Percentiles rank a stretch among this genome's conserved stretches.
phyloP scores from a whole-genome alignment of 2,113 vertebrate species.

The Stictonetta naevosa region DNA sequence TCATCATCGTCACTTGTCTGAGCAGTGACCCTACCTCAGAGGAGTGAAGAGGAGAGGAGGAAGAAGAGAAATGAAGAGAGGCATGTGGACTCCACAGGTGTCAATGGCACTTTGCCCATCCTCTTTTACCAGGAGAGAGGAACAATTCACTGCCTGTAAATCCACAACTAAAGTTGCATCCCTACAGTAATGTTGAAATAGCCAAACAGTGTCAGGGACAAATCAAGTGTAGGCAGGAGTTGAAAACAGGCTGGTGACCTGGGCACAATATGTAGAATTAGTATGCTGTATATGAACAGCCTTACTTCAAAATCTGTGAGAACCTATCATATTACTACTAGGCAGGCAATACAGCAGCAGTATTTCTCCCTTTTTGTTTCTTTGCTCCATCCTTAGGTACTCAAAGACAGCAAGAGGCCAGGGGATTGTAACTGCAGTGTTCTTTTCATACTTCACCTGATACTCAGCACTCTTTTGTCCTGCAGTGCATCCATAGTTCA shows the following conservation, averaged over 20 bases:
- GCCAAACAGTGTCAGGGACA: background rate
- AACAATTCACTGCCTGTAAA: background rate
- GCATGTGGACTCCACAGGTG: background rate
- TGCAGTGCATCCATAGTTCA: background rate
- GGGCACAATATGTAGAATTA: accelerated
- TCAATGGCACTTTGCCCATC: background rate
- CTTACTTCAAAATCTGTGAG: background rate
- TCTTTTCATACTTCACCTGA: background rate
- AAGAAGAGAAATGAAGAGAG: background rate
- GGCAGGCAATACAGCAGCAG: background rate
- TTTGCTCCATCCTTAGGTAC: background rate
- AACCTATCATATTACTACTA: background rate
- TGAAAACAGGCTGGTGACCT: background rate
- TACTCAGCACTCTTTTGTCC: background rate
- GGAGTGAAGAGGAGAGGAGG: background rate
- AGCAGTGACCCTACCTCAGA: background rate
- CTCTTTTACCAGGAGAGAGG: background rate
- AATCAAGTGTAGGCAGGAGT: accelerated
- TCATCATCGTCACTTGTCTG: background rate
- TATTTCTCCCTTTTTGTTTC: background rate
- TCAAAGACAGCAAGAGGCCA: background rate
- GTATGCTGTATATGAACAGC: background rate
- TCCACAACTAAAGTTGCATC: background rate
- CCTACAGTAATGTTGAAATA: background rate
- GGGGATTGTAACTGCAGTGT: background rate